These are phyloP conservation scores for Peromyscus eremicus DNA, from an alignment of 2,797 vertebrate species.

Conservation along the genomic window DNA sequence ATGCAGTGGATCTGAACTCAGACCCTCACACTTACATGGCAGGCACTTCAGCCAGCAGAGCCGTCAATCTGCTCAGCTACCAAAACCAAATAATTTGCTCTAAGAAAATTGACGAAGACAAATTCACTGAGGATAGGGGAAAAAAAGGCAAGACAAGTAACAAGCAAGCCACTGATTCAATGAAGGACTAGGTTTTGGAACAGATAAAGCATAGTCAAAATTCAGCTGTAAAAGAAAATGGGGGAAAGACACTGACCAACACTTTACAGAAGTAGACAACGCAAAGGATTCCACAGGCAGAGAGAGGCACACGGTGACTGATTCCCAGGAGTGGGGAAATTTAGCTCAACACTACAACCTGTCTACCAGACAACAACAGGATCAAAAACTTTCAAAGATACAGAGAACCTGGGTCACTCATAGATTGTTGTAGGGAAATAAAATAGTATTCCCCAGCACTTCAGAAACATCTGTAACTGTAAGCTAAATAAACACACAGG, in stretches of 20 bases:
- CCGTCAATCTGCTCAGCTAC: background rate
- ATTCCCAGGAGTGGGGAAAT: background rate
- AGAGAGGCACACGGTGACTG: background rate
- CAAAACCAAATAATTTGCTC: background rate
- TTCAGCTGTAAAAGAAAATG: background rate
- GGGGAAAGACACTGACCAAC: background rate
- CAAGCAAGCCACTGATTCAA: background rate
- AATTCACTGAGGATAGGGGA: background rate
- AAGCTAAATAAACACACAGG: background rate
- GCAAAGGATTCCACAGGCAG: background rate
- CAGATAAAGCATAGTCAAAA: slow-evolving; percentile 15
- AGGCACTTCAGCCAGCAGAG: background rate
- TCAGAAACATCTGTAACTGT: background rate
- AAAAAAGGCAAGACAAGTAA: background rate
- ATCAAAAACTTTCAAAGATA: background rate
- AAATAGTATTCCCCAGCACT: background rate
- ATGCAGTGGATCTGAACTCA: background rate
- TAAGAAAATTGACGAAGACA: background rate
- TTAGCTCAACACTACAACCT: background rate
- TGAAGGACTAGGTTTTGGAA: background rate
- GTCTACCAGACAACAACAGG: background rate
- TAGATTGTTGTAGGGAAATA: accelerated
- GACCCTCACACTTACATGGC: too few relatives aligned
- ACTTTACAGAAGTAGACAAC: background rate
- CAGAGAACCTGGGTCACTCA: background rate